phyloP scores from a whole-genome alignment of 1,140 invertebrate genomes.

The Platyscapa corneri region DNA sequence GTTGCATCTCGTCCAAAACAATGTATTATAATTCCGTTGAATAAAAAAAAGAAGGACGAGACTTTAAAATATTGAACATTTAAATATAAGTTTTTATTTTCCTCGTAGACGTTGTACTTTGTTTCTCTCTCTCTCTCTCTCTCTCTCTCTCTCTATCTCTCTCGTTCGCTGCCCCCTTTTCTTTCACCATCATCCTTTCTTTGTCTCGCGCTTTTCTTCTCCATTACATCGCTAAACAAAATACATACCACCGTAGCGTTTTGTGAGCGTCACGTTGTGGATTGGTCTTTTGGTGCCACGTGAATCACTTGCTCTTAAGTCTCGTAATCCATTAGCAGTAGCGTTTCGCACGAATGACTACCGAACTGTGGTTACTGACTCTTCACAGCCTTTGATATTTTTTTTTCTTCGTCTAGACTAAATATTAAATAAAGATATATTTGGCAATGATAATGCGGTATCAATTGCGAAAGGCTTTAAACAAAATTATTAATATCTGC shows the following conservation, averaged over 20 bases:
- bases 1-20: background rate
- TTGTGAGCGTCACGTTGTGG: background rate
- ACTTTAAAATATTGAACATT: background rate
- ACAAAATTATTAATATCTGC: too few species aligned
- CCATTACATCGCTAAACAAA: background rate
- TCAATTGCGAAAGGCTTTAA: too few species aligned
- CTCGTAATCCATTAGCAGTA: conserved; percentile 6
- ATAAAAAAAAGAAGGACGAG: background rate
- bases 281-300: background rate
- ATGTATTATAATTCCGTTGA: background rate
- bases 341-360: background rate
- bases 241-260: background rate
- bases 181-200: background rate
- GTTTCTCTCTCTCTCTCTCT: too few species aligned
- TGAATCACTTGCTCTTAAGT: conserved; percentile 1
- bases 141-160: too few species aligned
- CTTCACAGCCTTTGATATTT: background rate
- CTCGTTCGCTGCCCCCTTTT: background rate
- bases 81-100: background rate
- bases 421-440: too few species aligned
- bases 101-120: background rate
- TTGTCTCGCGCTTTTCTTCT: background rate
- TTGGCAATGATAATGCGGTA: too few species aligned
- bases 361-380: background rate
- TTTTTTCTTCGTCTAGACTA: too few species aligned